Evolutionary conservation across 2,888 invertebrate genomes (phyloP).

Genomic region (Amphipyra berbera): DNA sequence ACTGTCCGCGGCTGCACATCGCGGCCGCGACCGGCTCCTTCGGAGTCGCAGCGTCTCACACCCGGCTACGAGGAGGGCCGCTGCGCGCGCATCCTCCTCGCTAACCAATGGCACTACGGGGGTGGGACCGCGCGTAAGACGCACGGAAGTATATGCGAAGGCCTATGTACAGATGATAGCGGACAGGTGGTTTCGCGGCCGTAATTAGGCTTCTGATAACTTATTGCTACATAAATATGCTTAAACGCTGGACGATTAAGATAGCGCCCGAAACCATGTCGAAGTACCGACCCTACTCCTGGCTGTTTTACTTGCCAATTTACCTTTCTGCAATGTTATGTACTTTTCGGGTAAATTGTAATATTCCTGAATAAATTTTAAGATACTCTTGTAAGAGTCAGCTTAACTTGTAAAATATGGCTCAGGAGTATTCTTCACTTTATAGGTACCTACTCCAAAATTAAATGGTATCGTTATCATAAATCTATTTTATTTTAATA

Average conservation of each 20-base stretch:
- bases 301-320: constrained; percentile 70
- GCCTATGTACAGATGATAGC: constrained; percentile 90
- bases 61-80: constrained; percentile 83
- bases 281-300: constrained; percentile 68
- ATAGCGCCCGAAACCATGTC: constrained; percentile 77
- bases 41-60: constrained; percentile 81
- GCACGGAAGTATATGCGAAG: constrained; percentile 90
- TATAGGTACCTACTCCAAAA: constrained; percentile 3
- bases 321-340: constrained; percentile 69
- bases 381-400: constrained; percentile 38
- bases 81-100: constrained; percentile 84
- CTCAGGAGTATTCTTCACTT: constrained; percentile 20
- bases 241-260: constrained; percentile 84
- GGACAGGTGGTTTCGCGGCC: constrained; percentile 89
- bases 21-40: constrained; percentile 82
- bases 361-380: constrained; percentile 66
- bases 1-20: constrained; percentile 82
- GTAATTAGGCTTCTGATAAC: constrained; percentile 89
- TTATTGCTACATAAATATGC: constrained; percentile 88
- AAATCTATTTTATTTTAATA: constrained; percentile 7
- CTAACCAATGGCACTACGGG: constrained; percentile 82
- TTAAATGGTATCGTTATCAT: not conserved
- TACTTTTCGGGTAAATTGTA: constrained; percentile 69
- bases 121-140: constrained; percentile 88
- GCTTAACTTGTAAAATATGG: constrained; percentile 46